Conservation (phyloP, 2,888 invertebrate species). For the Biston stratarius region DNA sequence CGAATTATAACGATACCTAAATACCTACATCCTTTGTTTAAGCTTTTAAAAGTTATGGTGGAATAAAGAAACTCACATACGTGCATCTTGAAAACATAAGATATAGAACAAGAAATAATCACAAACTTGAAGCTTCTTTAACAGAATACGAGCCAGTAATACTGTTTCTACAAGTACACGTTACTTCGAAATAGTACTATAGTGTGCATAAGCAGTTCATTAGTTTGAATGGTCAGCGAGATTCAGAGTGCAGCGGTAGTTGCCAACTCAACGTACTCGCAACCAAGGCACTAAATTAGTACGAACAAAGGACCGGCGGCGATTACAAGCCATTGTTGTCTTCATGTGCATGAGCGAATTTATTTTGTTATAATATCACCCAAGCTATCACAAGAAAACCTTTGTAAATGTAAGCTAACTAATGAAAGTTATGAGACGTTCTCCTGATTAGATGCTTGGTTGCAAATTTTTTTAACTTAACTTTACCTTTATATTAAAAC, state of each 20-base stretch:
- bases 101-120: too few relatives aligned
- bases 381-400: too few relatives aligned
- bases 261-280: constrained; percentile 44
- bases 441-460: too few relatives aligned
- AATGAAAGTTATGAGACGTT: too few relatives aligned
- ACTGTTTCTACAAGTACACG: constrained; percentile 11
- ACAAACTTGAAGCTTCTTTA: neutral
- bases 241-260: constrained; percentile 55
- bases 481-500: too few relatives aligned
- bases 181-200: constrained; percentile 20
- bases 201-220: constrained; percentile 54
- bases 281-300: constrained; percentile 46
- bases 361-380: constrained; percentile 20
- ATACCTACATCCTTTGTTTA: too few relatives aligned
- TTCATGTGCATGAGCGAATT: constrained; percentile 36
- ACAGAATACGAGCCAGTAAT: neutral
- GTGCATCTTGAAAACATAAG: too few relatives aligned
- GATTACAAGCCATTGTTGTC: constrained; percentile 46
- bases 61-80: too few relatives aligned
- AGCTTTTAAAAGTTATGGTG: too few relatives aligned
- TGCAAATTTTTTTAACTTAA: too few relatives aligned
- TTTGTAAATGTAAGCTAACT: too few relatives aligned
- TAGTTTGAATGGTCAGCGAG: constrained; percentile 65
- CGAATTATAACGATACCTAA: too few relatives aligned
- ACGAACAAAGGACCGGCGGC: constrained; percentile 44